Percentiles rank a stretch among this genome's conserved stretches.
Evolutionary conservation across 1,140 invertebrate species (phyloP).

Genomic region (Drusus annulatus): DNA sequence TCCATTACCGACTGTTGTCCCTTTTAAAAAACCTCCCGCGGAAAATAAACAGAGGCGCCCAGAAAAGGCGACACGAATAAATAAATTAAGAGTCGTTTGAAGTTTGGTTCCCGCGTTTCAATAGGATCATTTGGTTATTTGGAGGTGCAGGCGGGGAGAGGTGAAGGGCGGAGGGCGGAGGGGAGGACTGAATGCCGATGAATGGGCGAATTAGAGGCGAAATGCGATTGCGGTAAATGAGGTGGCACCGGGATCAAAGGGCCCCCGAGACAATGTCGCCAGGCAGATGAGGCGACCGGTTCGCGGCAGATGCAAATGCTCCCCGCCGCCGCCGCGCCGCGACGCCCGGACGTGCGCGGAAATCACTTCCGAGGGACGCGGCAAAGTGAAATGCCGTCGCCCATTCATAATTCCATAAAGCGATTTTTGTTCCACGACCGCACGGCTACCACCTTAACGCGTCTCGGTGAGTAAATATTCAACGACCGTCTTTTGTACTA

Average conservation of each 20-base stretch:
- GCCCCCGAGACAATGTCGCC: constrained; percentile 50
- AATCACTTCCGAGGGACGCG: constrained; percentile 41
- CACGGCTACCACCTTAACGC: constrained; percentile 38
- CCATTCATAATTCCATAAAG: constrained; percentile 58
- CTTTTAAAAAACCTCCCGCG: constrained; percentile 30
- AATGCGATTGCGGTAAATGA: constrained; percentile 58
- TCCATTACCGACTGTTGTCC: constrained; percentile 37
- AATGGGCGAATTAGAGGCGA: constrained; percentile 57
- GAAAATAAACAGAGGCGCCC: constrained; percentile 43
- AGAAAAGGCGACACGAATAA: constrained; percentile 54
- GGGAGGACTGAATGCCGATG: constrained; percentile 54
- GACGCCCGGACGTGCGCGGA: constrained; percentile 39
- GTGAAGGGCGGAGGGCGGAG: neutral
- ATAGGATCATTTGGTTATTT: constrained; percentile 59
- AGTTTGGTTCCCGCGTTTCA: constrained; percentile 55
- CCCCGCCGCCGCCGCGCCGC: constrained; percentile 41
- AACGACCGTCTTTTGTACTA: constrained; percentile 36
- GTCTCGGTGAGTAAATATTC: constrained; percentile 47
- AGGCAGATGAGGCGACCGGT: constrained; percentile 44
- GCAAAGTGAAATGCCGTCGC: constrained; percentile 42
- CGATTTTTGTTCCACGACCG: constrained; percentile 49
- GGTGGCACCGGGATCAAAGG: constrained; percentile 40
- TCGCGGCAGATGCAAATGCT: constrained; percentile 44
- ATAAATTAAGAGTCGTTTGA: constrained; percentile 59
- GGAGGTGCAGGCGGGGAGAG: constrained; percentile 13